These are phyloP conservation scores for Enteromius paludinosus DNA, from an alignment of 2,797 vertebrate species.

Conservation along the genomic window DNA sequence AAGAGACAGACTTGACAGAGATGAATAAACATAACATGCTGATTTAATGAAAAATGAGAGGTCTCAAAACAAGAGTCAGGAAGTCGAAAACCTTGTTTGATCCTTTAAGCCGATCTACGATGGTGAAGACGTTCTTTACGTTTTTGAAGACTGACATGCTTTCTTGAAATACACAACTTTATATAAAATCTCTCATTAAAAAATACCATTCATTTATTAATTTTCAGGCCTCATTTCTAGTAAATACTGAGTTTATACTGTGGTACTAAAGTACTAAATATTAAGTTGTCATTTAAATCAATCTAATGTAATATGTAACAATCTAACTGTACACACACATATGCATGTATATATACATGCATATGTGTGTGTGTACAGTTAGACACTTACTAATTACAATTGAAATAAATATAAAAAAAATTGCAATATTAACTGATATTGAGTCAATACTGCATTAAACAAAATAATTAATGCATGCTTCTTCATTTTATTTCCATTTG, in stretches of 20 bases:
- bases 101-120: slow-evolving; percentile 11
- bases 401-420: too few species aligned
- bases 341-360: too few species aligned
- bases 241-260: background rate
- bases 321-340: too few species aligned
- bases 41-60: slow-evolving; percentile 45
- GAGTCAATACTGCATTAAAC: too few species aligned
- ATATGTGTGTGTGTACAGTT: too few species aligned
- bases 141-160: background rate
- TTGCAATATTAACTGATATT: too few species aligned
- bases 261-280: background rate
- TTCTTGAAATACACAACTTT: background rate
- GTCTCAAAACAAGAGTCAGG: slow-evolving; percentile 20
- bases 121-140: background rate
- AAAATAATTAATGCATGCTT: too few species aligned
- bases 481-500: too few species aligned
- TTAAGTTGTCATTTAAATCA: background rate
- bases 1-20: slow-evolving; percentile 31
- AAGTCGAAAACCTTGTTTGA: slow-evolving; percentile 19
- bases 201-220: background rate
- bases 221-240: background rate
- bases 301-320: too few species aligned
- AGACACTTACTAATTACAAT: too few species aligned
- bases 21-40: slow-evolving; percentile 49
- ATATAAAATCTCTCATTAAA: background rate